Base-by-base conservation (phyloP, 2,797 vertebrate genomes). In the Sciaenops ocellatus region DNA sequence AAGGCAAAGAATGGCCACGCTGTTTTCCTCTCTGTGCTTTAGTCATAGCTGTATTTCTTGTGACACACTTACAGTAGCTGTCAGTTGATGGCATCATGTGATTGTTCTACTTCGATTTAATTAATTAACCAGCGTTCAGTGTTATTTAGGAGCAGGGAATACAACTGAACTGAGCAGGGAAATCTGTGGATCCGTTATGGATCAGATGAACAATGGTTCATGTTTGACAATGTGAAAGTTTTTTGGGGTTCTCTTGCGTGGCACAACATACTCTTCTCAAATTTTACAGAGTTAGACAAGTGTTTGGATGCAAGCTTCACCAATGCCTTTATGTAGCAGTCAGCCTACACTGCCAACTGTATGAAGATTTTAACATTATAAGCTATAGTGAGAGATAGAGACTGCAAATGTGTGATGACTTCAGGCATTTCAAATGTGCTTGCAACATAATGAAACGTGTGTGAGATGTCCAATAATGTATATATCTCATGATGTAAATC, bases 271-370 rank as follows among this genome's bases (percentile, higher is more conserved):
- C 67, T 70, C 54, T 68, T 77, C 55, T 74, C 1, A 65, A 74
- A 75, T 82, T 38, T 55, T 76, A n/a, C 66, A 54, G 76, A 38
- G 5, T 85, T 73, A 74, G 63, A 78, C 2, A 4, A 81, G 18
- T 68, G 51, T 82, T 84, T 50, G 28, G 50, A 78, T 69, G 59
- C 74, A 69, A 65, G 51, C 78, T 69, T 90, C 68, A 56, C 44
- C 6, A 5, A 41, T 70, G 62, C 79, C 51, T 77, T 17, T 69
- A 92, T 88, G 92, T 94, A 94, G 91, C 90, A 80, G 64, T 90
- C 90, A 93, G 92, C 91, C 71, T 87, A 87, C 91, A 95, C 95
- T 95, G 94, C 94, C 95, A 90, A 79, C 46, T 78, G 34, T 64
- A 66, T 80, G 76, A 84, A 51, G 56, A 83, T 69, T 75, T 82